These are phyloP conservation scores for Simalia tracyae DNA, from an alignment of 2,797 vertebrate species.

Conservation along the genomic window DNA sequence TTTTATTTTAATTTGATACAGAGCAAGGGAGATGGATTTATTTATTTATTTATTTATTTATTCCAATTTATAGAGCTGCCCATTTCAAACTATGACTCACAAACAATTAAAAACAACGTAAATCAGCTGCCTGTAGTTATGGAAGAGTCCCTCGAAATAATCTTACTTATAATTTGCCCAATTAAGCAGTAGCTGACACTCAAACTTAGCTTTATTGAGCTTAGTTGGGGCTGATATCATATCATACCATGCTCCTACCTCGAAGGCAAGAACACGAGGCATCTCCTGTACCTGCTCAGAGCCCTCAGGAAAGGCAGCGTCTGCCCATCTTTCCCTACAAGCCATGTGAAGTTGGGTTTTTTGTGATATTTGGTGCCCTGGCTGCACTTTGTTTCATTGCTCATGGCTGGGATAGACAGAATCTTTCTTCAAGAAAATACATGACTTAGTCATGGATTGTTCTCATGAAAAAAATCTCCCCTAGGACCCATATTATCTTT, in stretches of 20 bases:
- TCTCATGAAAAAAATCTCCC: background rate
- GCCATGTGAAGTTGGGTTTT: background rate
- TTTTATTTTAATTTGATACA: background rate
- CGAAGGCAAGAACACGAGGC: background rate
- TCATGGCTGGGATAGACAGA: background rate
- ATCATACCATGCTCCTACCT: background rate
- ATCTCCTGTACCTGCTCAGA: background rate
- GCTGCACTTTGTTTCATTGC: background rate
- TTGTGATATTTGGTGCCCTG: background rate
- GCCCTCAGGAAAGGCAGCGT: background rate
- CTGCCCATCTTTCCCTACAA: background rate
- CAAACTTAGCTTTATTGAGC: background rate
- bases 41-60: background rate
- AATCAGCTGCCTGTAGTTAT: constrained; percentile 28
- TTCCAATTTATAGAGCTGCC: background rate
- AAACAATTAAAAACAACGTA: background rate
- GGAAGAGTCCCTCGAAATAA: constrained; percentile 21
- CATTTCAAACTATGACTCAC: background rate
- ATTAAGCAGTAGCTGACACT: background rate
- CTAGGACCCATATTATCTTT: background rate
- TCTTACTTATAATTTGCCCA: background rate
- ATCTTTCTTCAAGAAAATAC: background rate
- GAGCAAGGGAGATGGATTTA: background rate
- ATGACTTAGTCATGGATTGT: no score
- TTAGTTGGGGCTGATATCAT: background rate